Percentiles rank a stretch among this genome's conserved stretches.
phyloP scores from a whole-genome alignment of 1,140 invertebrate genomes.

The Colletes latitarsis region DNA sequence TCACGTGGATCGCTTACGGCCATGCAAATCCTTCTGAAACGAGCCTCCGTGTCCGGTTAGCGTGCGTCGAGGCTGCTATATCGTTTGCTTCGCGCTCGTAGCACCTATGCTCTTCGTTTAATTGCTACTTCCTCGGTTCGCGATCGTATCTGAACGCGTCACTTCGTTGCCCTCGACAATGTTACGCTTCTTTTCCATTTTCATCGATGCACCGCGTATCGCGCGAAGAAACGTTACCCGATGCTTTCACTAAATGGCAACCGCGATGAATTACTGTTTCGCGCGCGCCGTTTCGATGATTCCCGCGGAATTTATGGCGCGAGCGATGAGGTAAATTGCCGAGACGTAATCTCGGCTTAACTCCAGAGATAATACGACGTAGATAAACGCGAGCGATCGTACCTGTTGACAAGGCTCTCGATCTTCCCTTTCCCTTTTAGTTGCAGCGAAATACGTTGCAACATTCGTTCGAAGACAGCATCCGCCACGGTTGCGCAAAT shows the following conservation, averaged over 20 bases:
- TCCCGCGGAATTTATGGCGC: slow-evolving; percentile 18
- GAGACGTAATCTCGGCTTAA: slow-evolving; percentile 8
- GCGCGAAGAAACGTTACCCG: neutral
- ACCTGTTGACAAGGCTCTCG: slow-evolving; percentile 16
- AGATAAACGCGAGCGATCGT: slow-evolving; percentile 19
- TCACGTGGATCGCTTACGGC: slow-evolving; percentile 1
- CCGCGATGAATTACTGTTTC: neutral
- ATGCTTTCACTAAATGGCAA: slow-evolving; percentile 7
- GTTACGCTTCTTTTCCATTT: neutral
- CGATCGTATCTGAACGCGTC: slow-evolving; percentile 16
- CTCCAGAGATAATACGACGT: slow-evolving; percentile 2
- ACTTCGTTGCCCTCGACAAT: slow-evolving; percentile 14
- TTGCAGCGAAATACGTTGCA: neutral
- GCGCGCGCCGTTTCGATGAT: neutral
- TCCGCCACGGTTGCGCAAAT: neutral
- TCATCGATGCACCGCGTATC: no score
- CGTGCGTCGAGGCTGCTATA: neutral
- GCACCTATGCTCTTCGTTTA: neutral
- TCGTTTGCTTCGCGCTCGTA: neutral
- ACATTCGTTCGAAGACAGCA: neutral
- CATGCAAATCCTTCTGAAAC: slow-evolving; percentile 25
- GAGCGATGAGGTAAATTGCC: slow-evolving; percentile 7
- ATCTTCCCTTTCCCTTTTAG: slow-evolving; percentile 17
- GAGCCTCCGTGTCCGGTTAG: neutral
- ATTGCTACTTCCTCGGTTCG: slow-evolving; percentile 1